These are phyloP conservation scores for Elgaria multicarinata DNA, from an alignment of 2,113 vertebrate genomes.

Conservation along the genomic window DNA sequence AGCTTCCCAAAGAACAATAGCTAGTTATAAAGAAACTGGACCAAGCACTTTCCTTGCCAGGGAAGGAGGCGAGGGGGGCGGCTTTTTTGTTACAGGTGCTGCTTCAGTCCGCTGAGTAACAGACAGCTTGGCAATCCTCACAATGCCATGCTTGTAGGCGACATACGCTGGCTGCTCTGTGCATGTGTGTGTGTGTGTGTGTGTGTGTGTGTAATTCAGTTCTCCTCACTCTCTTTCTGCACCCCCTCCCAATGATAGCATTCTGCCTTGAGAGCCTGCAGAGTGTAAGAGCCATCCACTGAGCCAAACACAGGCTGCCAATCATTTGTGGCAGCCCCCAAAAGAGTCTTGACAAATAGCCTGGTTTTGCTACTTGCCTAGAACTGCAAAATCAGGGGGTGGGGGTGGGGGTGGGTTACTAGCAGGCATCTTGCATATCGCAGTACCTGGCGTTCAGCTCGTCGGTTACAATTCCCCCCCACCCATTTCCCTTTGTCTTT, in stretches of 20 bases:
- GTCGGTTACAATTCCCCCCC: no score
- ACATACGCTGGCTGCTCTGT: not conserved
- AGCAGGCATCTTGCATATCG: not conserved
- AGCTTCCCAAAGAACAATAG: not conserved
- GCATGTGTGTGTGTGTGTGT: not conserved
- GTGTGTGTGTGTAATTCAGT: not conserved
- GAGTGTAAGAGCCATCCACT: not conserved
- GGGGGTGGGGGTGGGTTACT: not conserved
- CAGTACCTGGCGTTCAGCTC: not conserved
- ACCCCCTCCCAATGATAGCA: not conserved
- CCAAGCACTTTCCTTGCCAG: not conserved
- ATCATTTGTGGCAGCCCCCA: not conserved
- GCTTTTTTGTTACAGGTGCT: constrained; percentile 14
- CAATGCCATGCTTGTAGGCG: not conserved
- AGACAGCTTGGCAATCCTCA: not conserved
- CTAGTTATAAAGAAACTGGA: not conserved
- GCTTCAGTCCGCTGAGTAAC: not conserved
- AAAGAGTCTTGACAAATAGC: no score
- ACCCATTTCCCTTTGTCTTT: not conserved
- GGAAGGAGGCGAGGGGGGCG: no score
- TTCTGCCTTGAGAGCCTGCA: not conserved
- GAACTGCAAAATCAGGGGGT: not conserved
- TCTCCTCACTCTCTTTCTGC: not conserved
- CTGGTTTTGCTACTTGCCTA: not conserved
- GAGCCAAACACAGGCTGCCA: not conserved